Percentiles rank a stretch among this genome's conserved stretches.
These are phyloP conservation scores for Hestina assimilis DNA, from an alignment of 1,140 invertebrate species.

Conservation along the genomic window DNA sequence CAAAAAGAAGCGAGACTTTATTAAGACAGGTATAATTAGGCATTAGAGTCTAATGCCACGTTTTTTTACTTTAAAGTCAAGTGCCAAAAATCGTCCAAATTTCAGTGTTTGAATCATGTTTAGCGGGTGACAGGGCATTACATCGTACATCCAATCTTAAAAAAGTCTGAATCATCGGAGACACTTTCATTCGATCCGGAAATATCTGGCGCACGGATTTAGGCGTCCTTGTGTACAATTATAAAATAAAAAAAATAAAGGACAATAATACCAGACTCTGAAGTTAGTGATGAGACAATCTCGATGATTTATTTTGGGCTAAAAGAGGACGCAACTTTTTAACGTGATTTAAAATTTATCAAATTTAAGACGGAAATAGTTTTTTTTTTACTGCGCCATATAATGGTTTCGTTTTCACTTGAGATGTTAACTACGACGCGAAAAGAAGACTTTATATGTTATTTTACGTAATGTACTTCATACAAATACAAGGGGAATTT, in stretches of 20 bases:
- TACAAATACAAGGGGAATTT: no score
- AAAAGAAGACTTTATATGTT: no score
- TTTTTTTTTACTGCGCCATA: constrained; percentile 1
- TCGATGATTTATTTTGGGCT: constrained; percentile 39
- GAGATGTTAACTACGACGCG: no score
- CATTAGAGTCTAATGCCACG: constrained; percentile 29
- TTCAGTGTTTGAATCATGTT: constrained; percentile 57
- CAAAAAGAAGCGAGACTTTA: constrained; percentile 26
- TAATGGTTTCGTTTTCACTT: no score
- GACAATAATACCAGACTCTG: constrained; percentile 53
- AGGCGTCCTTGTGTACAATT: constrained; percentile 70
- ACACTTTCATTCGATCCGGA: constrained; percentile 68
- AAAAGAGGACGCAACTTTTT: constrained; percentile 9
- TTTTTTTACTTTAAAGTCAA: constrained; percentile 28
- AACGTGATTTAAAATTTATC: constrained; percentile 5
- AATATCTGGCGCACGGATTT: constrained; percentile 66
- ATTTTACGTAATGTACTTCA: no score
- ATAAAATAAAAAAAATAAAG: constrained; percentile 63
- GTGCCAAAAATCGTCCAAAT: constrained; percentile 60
- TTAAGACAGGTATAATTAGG: constrained; percentile 34
- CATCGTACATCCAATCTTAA: constrained; percentile 54
- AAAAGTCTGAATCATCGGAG: constrained; percentile 69
- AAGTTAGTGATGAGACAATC: constrained; percentile 41
- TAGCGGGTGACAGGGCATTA: constrained; percentile 57
- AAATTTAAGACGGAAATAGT: constrained; percentile 1